phyloP scores from a whole-genome alignment of 2,113 vertebrate species.

The Oncorhynchus keta region DNA sequence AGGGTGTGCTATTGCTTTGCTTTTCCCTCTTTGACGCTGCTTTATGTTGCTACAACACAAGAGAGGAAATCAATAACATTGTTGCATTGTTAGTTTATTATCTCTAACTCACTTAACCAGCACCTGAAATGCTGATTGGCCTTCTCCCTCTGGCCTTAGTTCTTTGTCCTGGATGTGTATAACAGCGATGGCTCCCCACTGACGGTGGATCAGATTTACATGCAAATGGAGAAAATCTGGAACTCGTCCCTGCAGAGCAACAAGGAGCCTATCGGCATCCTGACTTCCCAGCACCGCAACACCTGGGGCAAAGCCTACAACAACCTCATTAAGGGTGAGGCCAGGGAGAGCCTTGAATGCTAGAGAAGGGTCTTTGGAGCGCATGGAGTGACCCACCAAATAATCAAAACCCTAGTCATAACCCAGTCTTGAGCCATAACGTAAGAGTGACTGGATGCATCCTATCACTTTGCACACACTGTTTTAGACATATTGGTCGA shows the following conservation, averaged over 20 bases:
- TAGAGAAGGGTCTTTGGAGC: not conserved
- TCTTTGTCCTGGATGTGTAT: slow-evolving; percentile 94
- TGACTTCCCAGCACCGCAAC: slow-evolving; percentile 95
- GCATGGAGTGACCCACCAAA: not conserved
- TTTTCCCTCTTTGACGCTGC: not conserved
- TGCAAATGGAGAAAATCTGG: slow-evolving; percentile 97
- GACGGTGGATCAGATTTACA: slow-evolving; percentile 88
- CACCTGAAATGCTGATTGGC: not conserved
- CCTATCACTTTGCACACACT: not conserved
- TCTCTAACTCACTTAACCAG: not conserved
- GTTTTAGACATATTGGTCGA: too few species aligned
- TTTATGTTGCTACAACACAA: not conserved
- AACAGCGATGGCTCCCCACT: slow-evolving; percentile 87
- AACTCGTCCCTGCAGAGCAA: slow-evolving; percentile 95
- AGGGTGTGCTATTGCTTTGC: not conserved
- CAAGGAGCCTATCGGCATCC: slow-evolving; percentile 95
- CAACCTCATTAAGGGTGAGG: slow-evolving; percentile 91
- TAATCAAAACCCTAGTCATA: not conserved
- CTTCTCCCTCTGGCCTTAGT: slow-evolving; percentile 67
- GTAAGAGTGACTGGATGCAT: not conserved
- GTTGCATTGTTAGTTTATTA: not conserved
- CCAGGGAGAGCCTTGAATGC: too few species aligned
- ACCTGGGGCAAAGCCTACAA: slow-evolving; percentile 96
- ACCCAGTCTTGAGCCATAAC: not conserved
- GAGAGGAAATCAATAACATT: not conserved